Conservation (phyloP, 2,113 vertebrate genomes). For the Nyctibius bracteatus region DNA sequence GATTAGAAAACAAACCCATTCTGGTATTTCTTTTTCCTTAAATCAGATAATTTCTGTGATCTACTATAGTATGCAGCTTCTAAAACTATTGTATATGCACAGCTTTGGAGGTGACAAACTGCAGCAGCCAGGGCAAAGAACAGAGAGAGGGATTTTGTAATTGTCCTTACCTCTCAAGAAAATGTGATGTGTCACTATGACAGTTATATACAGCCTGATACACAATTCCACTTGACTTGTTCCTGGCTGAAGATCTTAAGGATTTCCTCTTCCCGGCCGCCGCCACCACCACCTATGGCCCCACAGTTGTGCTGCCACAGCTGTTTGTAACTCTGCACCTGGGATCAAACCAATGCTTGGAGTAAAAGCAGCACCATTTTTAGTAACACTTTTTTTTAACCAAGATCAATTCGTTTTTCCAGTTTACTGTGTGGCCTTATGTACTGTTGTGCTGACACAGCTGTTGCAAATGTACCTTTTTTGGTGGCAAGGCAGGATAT, state of each 20-base stretch:
- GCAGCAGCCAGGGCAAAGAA: not conserved
- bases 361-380: not conserved
- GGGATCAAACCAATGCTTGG: not conserved
- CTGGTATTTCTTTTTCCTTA: not conserved
- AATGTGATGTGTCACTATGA: not conserved
- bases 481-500: not conserved
- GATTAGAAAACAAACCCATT: not conserved
- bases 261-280: not conserved
- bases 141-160: not conserved
- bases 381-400: not conserved
- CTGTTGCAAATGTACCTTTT: not conserved
- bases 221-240: not conserved
- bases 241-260: not conserved
- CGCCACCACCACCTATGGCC: not conserved
- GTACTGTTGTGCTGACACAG: slow-evolving; percentile 8
- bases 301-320: not conserved
- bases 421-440: not conserved
- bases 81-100: not conserved
- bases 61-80: not conserved
- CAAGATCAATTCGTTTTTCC: not conserved
- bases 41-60: not conserved
- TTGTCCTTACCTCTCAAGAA: not conserved
- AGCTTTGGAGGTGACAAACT: not conserved
- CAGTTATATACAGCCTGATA: not conserved
- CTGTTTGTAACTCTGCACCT: not conserved